Evolutionary conservation across 2,113 vertebrate species (phyloP).

Genomic region (Budorcas taxicolor): DNA sequence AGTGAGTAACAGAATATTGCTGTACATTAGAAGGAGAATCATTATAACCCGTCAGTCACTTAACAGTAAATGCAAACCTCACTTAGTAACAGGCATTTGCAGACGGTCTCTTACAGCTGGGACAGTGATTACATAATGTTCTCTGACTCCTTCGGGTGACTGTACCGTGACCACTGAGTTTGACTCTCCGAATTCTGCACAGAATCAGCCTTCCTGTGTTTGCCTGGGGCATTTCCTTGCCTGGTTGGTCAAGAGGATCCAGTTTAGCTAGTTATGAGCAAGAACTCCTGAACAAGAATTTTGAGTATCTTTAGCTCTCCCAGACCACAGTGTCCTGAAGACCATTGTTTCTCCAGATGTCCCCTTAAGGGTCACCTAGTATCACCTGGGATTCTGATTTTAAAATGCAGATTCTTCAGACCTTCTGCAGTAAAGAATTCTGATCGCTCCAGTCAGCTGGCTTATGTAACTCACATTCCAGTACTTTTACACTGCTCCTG

Average conservation of each 20-base stretch:
- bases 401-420: not conserved
- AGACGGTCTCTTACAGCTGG: slow-evolving; percentile 8
- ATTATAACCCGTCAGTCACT: slow-evolving; percentile 16
- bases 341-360: not conserved
- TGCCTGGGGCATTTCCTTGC: slow-evolving; percentile 19
- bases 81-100: not conserved
- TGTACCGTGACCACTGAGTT: not conserved
- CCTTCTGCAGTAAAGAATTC: not conserved
- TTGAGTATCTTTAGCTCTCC: not conserved
- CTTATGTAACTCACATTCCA: slow-evolving; percentile 52
- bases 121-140: slow-evolving; percentile 51
- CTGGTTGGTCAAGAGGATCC: not conserved
- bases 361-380: not conserved
- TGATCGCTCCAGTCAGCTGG: not conserved
- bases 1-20: slow-evolving; percentile 36
- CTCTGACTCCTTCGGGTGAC: not conserved
- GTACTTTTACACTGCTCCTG: slow-evolving; percentile 8
- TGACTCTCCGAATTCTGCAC: not conserved
- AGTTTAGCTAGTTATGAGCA: not conserved
- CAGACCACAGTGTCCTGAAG: not conserved
- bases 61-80: slow-evolving; percentile 20
- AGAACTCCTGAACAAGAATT: not conserved
- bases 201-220: not conserved
- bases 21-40: not conserved
- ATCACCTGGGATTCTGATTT: slow-evolving; percentile 11